Evolutionary conservation across 2,888 invertebrate species (phyloP).

Genomic region (Andrena minutula): DNA sequence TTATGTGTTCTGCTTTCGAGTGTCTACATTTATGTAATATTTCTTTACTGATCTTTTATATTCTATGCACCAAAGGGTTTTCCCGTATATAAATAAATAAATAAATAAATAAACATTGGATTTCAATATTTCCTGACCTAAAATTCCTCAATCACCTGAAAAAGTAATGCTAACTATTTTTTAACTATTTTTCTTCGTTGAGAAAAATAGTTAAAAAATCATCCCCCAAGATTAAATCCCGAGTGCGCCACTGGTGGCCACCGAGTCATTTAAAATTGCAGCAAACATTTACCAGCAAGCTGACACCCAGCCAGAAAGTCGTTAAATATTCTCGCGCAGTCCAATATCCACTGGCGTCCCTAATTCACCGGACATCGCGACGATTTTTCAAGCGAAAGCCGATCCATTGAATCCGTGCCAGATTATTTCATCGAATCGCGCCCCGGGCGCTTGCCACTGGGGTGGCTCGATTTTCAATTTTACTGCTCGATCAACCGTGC

Average conservation of each 20-base stretch:
- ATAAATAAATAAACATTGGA: too few species aligned
- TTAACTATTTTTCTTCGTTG: too few species aligned
- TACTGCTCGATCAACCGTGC: not conserved
- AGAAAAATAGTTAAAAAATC: too few species aligned
- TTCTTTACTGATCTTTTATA: too few species aligned
- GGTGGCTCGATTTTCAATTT: slow-evolving; percentile 18
- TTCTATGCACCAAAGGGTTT: too few species aligned
- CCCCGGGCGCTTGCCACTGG: not conserved
- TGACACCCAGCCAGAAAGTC: not conserved
- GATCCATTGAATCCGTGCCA: slow-evolving; percentile 12
- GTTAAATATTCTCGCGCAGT: not conserved
- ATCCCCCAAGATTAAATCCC: not conserved
- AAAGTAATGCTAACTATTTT: too few species aligned
- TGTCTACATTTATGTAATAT: too few species aligned
- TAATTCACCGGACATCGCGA: not conserved
- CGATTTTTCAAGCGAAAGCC: not conserved
- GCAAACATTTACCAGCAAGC: slow-evolving; percentile 7
- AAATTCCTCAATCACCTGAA: too few species aligned
- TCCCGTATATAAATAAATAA: too few species aligned
- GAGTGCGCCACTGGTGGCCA: not conserved
- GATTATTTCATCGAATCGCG: slow-evolving; percentile 12
- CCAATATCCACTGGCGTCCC: too few species aligned
- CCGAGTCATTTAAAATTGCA: slow-evolving; percentile 20
- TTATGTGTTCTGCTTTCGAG: too few species aligned
- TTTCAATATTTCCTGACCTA: too few species aligned